Evolutionary conservation across 2,888 invertebrate genomes (phyloP).

Genomic region (Helicoverpa assulta): DNA sequence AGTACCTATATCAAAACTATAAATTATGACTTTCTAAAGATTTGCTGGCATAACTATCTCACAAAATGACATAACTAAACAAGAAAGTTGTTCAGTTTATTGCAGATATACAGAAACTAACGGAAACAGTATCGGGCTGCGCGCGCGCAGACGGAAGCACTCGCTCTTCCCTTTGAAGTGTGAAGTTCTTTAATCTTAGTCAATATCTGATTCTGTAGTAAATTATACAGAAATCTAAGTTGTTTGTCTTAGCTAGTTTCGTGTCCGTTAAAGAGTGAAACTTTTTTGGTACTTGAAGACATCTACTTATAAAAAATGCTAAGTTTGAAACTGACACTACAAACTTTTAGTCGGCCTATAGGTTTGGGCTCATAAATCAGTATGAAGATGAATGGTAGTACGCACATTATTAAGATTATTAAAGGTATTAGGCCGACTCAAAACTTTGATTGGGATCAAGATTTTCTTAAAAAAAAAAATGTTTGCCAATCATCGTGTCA

Average conservation of each 20-base stretch:
- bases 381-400: no score
- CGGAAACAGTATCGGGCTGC: slow-evolving; percentile 62
- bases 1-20: background rate
- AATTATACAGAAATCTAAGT: slow-evolving; percentile 33
- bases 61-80: slow-evolving; percentile 8
- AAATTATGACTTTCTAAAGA: background rate
- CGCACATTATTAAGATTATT: no score
- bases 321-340: no score
- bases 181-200: slow-evolving; percentile 51
- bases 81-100: slow-evolving; percentile 4
- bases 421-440: no score
- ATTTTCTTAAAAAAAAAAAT: no score
- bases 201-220: slow-evolving; percentile 15
- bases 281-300: no score
- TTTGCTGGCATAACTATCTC: background rate
- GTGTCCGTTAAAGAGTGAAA: background rate
- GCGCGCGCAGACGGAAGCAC: slow-evolving; percentile 43
- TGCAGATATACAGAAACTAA: slow-evolving; percentile 44
- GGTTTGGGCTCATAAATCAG: no score
- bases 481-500: no score
- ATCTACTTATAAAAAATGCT: no score
- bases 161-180: slow-evolving; percentile 50
- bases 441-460: no score
- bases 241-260: slow-evolving; percentile 8
- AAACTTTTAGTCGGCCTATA: no score